phyloP scores from a whole-genome alignment of 2,113 vertebrate genomes.

The Apus apus region DNA sequence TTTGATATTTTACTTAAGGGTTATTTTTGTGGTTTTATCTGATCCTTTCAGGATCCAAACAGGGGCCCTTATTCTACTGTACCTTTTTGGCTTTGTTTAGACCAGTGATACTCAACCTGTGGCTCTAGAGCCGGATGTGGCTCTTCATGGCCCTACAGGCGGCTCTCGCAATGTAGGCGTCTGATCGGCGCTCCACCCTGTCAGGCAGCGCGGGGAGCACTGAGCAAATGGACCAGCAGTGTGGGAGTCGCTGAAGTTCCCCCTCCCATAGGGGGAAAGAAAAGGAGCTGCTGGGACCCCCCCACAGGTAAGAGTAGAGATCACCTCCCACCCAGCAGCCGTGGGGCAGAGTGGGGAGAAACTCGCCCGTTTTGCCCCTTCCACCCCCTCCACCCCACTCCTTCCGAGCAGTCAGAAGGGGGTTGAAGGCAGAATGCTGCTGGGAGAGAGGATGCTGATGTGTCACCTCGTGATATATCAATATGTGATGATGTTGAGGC shows the following conservation, averaged over 20 bases:
- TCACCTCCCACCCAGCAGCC: constrained; percentile 74
- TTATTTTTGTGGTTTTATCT: constrained; percentile 77
- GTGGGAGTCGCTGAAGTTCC: constrained; percentile 77
- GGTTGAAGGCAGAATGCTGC: constrained; percentile 52
- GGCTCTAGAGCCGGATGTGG: constrained; percentile 78
- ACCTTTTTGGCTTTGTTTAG: constrained; percentile 80
- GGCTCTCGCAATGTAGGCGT: constrained; percentile 78
- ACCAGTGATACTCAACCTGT: constrained; percentile 80
- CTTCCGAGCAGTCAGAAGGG: constrained; percentile 65
- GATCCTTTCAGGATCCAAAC: constrained; percentile 75
- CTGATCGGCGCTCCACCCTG: constrained; percentile 77
- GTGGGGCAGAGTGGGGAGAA: constrained; percentile 67
- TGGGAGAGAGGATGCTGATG: constrained; percentile 62
- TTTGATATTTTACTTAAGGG: constrained; percentile 75
- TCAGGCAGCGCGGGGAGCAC: constrained; percentile 77
- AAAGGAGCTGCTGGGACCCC: constrained; percentile 78
- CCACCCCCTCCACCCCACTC: constrained; percentile 55
- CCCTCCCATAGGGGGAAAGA: constrained; percentile 78
- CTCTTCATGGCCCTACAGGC: constrained; percentile 78
- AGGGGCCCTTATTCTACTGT: constrained; percentile 78
- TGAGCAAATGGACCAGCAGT: constrained; percentile 77
- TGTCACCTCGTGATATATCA: constrained; percentile 68
- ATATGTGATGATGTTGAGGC: constrained; percentile 53
- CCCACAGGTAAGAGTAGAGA: constrained; percentile 79
- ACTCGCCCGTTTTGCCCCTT: constrained; percentile 65